These are phyloP conservation scores for Odontomyia ornata DNA, from an alignment of 2,888 invertebrate species.

Conservation along the genomic window DNA sequence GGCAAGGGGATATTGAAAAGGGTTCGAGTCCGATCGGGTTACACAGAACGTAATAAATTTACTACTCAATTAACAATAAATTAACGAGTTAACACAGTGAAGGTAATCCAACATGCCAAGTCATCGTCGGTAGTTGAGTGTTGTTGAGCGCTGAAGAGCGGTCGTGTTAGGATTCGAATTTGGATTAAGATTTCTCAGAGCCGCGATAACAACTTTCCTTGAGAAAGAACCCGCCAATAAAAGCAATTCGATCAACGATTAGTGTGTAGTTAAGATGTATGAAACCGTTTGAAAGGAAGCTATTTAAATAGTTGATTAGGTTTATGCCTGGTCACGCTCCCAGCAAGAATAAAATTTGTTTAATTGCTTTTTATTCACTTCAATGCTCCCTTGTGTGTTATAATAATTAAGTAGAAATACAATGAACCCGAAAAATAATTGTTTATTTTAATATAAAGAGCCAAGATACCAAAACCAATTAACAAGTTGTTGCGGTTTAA, in stretches of 20 bases:
- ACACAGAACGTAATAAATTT: slow-evolving; percentile 43
- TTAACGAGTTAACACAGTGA: slow-evolving; percentile 43
- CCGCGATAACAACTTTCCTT: slow-evolving; percentile 24
- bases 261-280: slow-evolving; percentile 25
- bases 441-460: background rate
- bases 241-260: slow-evolving; percentile 10
- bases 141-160: slow-evolving; percentile 7
- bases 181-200: slow-evolving; percentile 38
- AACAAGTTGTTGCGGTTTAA: too few relatives aligned
- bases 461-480: background rate
- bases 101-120: slow-evolving; percentile 41
- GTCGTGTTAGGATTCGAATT: slow-evolving; percentile 32
- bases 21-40: slow-evolving; percentile 37
- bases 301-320: slow-evolving; percentile 39
- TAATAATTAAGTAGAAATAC: slow-evolving; percentile 31
- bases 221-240: background rate
- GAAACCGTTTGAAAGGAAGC: slow-evolving; percentile 10
- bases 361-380: slow-evolving; percentile 36
- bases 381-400: background rate
- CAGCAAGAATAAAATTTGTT: slow-evolving; percentile 27
- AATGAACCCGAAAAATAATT: slow-evolving; percentile 8
- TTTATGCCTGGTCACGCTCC: slow-evolving; percentile 33
- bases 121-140: slow-evolving; percentile 15
- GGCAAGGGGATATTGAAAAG: slow-evolving; percentile 8
- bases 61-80: slow-evolving; percentile 45